phyloP scores from a whole-genome alignment of 2,797 vertebrate species.

The Poecilia gillii region DNA sequence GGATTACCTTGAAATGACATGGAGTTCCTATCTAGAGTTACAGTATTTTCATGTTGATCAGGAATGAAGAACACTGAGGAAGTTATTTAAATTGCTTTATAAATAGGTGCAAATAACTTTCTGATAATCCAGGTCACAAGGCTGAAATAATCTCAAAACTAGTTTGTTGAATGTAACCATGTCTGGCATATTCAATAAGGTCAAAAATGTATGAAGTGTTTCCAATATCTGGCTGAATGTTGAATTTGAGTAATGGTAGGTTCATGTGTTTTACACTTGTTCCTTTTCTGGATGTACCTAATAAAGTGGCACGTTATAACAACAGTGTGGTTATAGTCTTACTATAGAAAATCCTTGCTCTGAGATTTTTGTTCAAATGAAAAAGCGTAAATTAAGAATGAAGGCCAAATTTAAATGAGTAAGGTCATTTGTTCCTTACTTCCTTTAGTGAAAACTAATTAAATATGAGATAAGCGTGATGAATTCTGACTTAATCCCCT shows the following conservation, averaged over 20 bases:
- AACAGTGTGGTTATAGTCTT: background rate
- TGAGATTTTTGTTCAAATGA: background rate
- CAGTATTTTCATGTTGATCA: background rate
- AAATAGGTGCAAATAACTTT: background rate
- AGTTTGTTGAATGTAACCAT: background rate
- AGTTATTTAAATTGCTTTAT: background rate
- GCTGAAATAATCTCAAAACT: background rate
- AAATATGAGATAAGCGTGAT: background rate
- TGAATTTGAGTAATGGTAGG: too few relatives aligned
- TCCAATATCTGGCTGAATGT: background rate
- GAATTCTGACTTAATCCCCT: background rate
- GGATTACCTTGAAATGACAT: background rate
- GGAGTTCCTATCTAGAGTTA: background rate
- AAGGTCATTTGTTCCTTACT: background rate
- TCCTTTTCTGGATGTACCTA: background rate
- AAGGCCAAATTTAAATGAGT: background rate
- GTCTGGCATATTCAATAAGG: background rate
- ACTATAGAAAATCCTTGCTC: background rate
- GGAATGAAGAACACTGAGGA: background rate
- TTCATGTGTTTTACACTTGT: background rate
- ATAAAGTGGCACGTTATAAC: background rate
- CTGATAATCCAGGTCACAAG: background rate
- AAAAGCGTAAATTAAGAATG: background rate
- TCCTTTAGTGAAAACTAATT: background rate
- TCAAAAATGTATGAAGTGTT: background rate